These are phyloP conservation scores for Thaleichthys pacificus DNA, from an alignment of 2,797 vertebrate genomes.

Conservation along the genomic window DNA sequence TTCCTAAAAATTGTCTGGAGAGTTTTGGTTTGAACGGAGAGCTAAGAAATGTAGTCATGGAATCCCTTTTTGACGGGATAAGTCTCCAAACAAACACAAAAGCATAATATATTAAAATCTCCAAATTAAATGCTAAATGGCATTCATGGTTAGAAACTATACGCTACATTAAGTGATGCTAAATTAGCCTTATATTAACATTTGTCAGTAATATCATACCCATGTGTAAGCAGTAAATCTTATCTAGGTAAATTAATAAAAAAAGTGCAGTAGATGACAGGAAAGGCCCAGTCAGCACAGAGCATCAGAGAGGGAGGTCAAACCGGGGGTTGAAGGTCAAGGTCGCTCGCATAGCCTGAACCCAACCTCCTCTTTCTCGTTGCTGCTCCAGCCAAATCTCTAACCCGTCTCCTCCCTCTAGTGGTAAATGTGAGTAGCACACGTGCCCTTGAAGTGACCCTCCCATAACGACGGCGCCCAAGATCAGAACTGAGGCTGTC, in stretches of 20 bases:
- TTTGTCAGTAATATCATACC: conserved; percentile 37
- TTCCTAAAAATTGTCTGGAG: conserved; percentile 30
- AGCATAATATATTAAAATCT: conserved; percentile 38
- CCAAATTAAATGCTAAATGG: conserved; percentile 42
- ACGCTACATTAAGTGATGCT: conserved; percentile 30
- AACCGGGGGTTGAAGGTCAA: not conserved
- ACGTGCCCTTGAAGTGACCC: conserved; percentile 1
- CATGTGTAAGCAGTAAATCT: conserved; percentile 38
- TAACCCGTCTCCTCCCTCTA: conserved; percentile 2
- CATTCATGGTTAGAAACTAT: conserved; percentile 20
- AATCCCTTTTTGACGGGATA: conserved; percentile 41
- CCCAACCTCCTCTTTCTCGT: not conserved
- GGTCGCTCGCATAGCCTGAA: not conserved
- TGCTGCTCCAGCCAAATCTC: not conserved
- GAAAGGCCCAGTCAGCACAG: conserved; percentile 6
- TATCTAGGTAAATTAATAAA: conserved; percentile 33
- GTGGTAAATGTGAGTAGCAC: conserved; percentile 26
- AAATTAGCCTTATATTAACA: conserved; percentile 31
- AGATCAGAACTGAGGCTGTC: not conserved
- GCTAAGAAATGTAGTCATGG: conserved; percentile 14
- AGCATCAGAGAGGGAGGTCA: not conserved
- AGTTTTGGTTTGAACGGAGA: conserved; percentile 34
- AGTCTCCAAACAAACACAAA: conserved; percentile 15
- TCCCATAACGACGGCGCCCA: not conserved
- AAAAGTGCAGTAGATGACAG: conserved; percentile 57